Conservation (phyloP, 2,797 vertebrate genomes). For the Etheostoma nigrum region DNA sequence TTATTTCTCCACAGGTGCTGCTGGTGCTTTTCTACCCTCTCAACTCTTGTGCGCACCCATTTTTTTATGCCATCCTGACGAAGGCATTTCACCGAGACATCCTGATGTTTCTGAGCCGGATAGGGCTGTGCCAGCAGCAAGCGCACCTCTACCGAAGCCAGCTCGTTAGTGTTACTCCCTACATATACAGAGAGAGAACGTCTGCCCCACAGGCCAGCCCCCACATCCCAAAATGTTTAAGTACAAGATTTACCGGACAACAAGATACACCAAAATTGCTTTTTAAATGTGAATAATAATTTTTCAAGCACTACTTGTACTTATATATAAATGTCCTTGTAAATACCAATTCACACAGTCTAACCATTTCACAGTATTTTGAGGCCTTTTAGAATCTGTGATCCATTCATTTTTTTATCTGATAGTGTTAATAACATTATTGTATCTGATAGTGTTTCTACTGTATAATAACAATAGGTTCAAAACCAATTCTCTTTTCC, state of each 20-base stretch:
- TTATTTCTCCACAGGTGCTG: slow-evolving; percentile 71
- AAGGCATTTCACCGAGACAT: slow-evolving; percentile 89
- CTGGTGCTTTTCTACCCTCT: slow-evolving; percentile 93
- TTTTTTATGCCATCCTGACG: slow-evolving; percentile 92
- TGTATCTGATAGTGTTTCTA: no score
- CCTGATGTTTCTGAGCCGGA: slow-evolving; percentile 88
- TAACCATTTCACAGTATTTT: background rate
- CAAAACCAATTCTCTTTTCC: no score
- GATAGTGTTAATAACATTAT: no score
- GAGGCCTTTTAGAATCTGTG: background rate
- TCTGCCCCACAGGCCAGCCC: background rate
- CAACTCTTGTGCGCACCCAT: slow-evolving; percentile 92
- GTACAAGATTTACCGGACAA: background rate
- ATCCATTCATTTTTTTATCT: background rate
- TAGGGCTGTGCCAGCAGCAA: slow-evolving; percentile 86
- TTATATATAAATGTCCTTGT: background rate
- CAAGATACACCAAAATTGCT: background rate
- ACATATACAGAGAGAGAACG: slow-evolving; percentile 21
- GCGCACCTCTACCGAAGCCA: slow-evolving; percentile 87
- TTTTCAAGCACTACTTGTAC: background rate
- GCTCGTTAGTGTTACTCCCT: slow-evolving; percentile 77
- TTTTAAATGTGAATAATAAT: background rate
- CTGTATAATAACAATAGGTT: no score
- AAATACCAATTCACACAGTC: background rate
- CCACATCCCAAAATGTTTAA: background rate